A percentile compares a stretch with the other conserved stretches of the same genome.
phyloP scores from a whole-genome alignment of 2,113 vertebrate genomes.

The Craseonycteris thonglongyai region DNA sequence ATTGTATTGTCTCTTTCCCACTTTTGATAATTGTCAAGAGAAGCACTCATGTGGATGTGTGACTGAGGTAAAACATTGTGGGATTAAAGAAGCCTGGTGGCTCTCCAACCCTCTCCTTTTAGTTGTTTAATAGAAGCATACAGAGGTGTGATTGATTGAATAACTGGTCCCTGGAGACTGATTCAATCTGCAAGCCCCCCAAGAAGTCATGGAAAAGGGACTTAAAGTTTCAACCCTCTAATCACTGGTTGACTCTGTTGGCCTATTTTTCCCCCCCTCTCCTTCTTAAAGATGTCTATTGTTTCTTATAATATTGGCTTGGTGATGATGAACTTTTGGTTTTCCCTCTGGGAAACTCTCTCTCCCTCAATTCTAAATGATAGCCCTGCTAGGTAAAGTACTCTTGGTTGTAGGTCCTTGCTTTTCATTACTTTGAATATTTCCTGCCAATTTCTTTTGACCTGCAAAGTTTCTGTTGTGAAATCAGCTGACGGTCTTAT shows the following conservation, averaged over 20 bases:
- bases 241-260: too few species aligned
- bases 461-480: too few species aligned
- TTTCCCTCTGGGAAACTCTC: neutral
- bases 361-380: neutral
- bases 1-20: constrained; percentile 91
- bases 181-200: too few species aligned
- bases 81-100: constrained; percentile 79
- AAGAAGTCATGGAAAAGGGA: too few species aligned
- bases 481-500: too few species aligned
- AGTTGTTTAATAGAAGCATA: too few species aligned
- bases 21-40: constrained; percentile 68
- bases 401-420: neutral
- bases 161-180: too few species aligned
- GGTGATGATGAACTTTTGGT: neutral
- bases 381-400: neutral
- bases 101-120: too few species aligned
- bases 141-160: too few species aligned
- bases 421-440: neutral
- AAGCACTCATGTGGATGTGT: constrained; percentile 82
- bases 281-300: neutral
- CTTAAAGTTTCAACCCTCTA: too few species aligned
- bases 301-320: neutral
- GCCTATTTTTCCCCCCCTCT: too few species aligned
- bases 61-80: constrained; percentile 69
- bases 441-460: too few species aligned